Evolutionary conservation across 2,888 invertebrate genomes (phyloP), one percentile per base, ranked within the genome.

Genomic region (Brachypalpus laphriformis): DNA sequence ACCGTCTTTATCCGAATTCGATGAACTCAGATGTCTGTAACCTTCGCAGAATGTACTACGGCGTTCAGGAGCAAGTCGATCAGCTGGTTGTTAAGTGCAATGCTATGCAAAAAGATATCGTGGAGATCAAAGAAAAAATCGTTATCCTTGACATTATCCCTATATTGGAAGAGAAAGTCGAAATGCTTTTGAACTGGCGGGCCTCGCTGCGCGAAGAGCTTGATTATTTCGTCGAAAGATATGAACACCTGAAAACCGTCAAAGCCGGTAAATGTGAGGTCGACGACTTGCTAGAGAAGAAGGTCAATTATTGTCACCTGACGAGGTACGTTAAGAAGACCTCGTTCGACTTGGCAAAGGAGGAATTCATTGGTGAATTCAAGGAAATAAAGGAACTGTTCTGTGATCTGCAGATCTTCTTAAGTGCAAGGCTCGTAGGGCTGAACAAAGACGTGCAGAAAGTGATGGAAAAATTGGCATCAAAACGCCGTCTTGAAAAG

Each of bases 231-330:
- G 25, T 25, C 0, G 85, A 85, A 20, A 40, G 81, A 11, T 85
- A 71, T 25, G 85, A 85, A 22, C 71, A 81, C 28, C 8, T 85
- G 2, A 85, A 85, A 28, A 61, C 45, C 0, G 37, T 59, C 1
- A 72, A 66, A 7, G 61, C 65, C 6, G 22, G 59, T n/a, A 82
- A 66, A 16, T 54, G 18, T 54, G 81, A 85, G 31, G 59, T 85
- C 0, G 11, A 54, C 1, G 65, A 54, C 9, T 3, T 71, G 2
- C 40, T 85, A 2, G 25, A 45, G 31, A 25, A 66, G 7, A 85
- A 85, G 25, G 81, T 81, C 6, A 34, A 59, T 40, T 85, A 71
- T n/a, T 22, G n/a, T 4, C 49, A 81, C 4, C 51, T 85, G 2
- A 9, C n/a, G 2, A 75, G 11, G 3, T 85, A 71, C 47, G 66